Percentiles rank a stretch among this genome's conserved stretches.
Conservation (phyloP, 2,888 invertebrate species). For the Phlogophora meticulosa region DNA sequence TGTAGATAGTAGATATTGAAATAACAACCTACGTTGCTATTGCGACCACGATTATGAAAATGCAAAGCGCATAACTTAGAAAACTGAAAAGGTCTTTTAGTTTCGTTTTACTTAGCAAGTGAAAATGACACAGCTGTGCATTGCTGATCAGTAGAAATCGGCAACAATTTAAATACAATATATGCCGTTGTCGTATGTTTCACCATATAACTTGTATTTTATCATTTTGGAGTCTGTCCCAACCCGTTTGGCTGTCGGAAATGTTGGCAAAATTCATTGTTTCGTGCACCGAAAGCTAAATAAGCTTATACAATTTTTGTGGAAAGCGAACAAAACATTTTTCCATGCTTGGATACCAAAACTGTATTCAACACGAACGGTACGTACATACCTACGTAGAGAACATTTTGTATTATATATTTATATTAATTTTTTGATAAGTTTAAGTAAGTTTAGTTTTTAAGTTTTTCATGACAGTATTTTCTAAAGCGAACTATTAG, state of each 20-base stretch:
- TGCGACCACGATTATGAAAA: slow-evolving; percentile 63
- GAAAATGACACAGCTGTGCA: slow-evolving; percentile 81
- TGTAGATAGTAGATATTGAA: slow-evolving; percentile 22
- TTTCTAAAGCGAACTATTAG: no score
- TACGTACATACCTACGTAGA: no score
- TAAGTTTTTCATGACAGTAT: background rate
- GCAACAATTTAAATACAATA: slow-evolving; percentile 82
- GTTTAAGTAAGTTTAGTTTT: no score
- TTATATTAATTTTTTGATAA: no score
- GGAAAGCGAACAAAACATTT: background rate
- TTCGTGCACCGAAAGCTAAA: slow-evolving; percentile 46
- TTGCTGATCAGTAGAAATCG: slow-evolving; percentile 88
- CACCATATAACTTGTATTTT: slow-evolving; percentile 71
- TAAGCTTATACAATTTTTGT: background rate
- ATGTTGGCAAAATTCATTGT: slow-evolving; percentile 52
- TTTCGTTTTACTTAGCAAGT: slow-evolving; percentile 78
- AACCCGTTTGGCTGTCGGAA: slow-evolving; percentile 57
- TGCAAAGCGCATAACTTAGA: slow-evolving; percentile 46
- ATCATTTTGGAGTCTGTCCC: slow-evolving; percentile 70
- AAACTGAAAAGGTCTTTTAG: slow-evolving; percentile 58
- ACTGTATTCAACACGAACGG: background rate
- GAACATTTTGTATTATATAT: no score
- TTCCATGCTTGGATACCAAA: slow-evolving; percentile 2
- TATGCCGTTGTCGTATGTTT: slow-evolving; percentile 76
- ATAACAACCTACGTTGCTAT: slow-evolving; percentile 44